A percentile compares a stretch with the other conserved stretches of the same genome.
phyloP scores from a whole-genome alignment of 2,113 vertebrate species.

The Helogale parvula region DNA sequence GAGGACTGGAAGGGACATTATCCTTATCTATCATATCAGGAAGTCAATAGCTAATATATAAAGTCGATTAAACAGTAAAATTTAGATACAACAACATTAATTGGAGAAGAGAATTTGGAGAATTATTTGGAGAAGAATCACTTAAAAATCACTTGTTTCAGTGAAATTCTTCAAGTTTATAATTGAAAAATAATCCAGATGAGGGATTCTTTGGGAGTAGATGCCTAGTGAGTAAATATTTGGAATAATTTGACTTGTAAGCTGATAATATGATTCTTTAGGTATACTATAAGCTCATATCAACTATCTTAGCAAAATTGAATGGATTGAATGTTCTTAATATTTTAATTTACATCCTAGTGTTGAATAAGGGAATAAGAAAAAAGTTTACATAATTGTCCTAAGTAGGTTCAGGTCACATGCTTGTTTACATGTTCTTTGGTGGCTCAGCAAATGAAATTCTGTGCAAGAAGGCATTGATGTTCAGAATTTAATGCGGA shows the following conservation, averaged over 20 bases:
- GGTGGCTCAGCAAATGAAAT: not conserved
- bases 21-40: not conserved
- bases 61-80: not conserved
- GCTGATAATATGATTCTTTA: not conserved
- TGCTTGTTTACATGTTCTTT: not conserved
- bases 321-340: not conserved
- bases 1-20: not conserved
- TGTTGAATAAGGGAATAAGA: constrained; percentile 10
- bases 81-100: not conserved
- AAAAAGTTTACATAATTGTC: not conserved
- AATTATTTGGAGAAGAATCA: not conserved
- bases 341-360: constrained; percentile 6
- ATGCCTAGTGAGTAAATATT: not conserved
- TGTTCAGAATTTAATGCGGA: constrained; percentile 14
- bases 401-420: not conserved
- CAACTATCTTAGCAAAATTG: not conserved
- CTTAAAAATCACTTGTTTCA: constrained; percentile 28
- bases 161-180: constrained; percentile 12
- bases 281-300: not conserved
- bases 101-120: not conserved
- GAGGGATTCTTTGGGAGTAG: not conserved
- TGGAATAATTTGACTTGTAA: not conserved
- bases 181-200: constrained; percentile 56
- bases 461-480: not conserved
- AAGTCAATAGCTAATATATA: not conserved